phyloP scores from a whole-genome alignment of 2,113 vertebrate species.

The Gymnogyps californianus region DNA sequence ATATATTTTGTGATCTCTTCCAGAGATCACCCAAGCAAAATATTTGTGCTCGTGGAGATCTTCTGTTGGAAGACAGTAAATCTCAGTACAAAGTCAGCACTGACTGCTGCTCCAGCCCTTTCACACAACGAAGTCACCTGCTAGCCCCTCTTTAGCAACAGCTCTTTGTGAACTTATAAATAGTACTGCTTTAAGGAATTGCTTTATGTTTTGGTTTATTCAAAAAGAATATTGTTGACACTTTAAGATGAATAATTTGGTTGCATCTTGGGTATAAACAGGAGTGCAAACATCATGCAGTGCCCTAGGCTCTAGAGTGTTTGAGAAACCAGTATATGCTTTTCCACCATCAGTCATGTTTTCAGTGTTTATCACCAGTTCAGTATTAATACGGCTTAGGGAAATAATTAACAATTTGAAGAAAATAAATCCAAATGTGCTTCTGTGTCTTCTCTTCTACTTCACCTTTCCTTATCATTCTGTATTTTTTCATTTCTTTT shows the following conservation, averaged over 20 bases:
- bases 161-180: background rate
- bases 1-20: background rate
- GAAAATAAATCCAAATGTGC: background rate
- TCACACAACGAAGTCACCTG: accelerated
- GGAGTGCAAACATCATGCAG: background rate
- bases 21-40: background rate
- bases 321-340: background rate
- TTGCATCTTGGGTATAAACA: background rate
- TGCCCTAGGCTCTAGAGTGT: background rate
- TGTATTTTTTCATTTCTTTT: background rate
- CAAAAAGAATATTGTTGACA: background rate
- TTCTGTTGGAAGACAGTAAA: background rate
- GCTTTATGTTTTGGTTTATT: background rate
- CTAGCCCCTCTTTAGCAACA: background rate
- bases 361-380: background rate
- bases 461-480: background rate
- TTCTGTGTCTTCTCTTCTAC: background rate
- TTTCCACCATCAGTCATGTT: background rate
- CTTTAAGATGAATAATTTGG: background rate
- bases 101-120: background rate
- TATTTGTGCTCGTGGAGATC: background rate
- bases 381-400: background rate
- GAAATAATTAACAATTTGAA: background rate
- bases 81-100: background rate
- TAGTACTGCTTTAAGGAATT: background rate